phyloP scores from a whole-genome alignment of 2,797 vertebrate species.

The Percopsis omiscomaycus region DNA sequence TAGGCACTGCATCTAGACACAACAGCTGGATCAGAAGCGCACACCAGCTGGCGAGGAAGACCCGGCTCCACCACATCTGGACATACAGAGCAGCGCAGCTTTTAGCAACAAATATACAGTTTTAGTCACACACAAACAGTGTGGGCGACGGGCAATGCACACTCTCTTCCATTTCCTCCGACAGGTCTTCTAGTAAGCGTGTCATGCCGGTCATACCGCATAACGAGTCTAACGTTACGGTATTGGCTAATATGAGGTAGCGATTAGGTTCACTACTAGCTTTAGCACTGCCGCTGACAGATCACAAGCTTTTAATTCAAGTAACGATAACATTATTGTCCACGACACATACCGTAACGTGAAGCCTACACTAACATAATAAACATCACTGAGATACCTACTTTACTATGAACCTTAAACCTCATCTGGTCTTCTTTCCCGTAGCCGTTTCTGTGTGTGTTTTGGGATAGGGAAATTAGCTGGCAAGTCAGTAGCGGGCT shows the following conservation, averaged over 20 bases:
- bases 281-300: slow-evolving; percentile 36
- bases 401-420: slow-evolving; percentile 42
- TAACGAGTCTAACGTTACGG: background rate
- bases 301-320: background rate
- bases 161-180: background rate
- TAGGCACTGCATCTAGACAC: slow-evolving; percentile 84
- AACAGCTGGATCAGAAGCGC: slow-evolving; percentile 77
- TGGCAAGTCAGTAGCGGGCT: slow-evolving; percentile 28
- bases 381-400: slow-evolving; percentile 43
- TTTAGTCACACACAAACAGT: background rate
- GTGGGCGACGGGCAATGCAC: background rate
- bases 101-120: background rate
- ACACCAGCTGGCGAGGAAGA: slow-evolving; percentile 69
- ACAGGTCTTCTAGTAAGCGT: too few relatives aligned
- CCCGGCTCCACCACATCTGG: slow-evolving; percentile 83
- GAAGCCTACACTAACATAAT: background rate
- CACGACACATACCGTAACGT: background rate
- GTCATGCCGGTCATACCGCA: background rate
- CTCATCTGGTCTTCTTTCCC: slow-evolving; percentile 33
- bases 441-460: slow-evolving; percentile 36
- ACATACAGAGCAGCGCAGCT: slow-evolving; percentile 15
- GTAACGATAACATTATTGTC: background rate
- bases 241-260: slow-evolving; percentile 24
- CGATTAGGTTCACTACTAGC: slow-evolving; percentile 49
- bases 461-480: slow-evolving; percentile 13